These are phyloP conservation scores for Cybosia mesomella DNA, from an alignment of 2,888 invertebrate species.

Conservation along the genomic window DNA sequence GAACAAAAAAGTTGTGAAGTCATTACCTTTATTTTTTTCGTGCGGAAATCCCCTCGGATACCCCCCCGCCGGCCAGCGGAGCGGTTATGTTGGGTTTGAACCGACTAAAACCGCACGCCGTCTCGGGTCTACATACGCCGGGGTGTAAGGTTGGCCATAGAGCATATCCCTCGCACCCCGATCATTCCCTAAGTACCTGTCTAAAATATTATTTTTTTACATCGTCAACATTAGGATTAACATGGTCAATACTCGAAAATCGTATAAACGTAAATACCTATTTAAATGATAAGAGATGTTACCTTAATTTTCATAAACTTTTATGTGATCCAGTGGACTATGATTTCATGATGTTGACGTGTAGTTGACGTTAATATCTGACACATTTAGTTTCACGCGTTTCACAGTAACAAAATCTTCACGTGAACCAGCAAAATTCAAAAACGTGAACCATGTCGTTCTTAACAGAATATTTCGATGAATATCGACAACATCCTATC, in stretches of 20 bases:
- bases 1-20: not conserved
- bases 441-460: slow-evolving; percentile 71
- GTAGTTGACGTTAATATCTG: not conserved
- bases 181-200: no score
- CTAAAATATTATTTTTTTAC: not conserved
- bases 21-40: no score
- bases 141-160: no score
- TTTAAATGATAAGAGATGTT: not conserved
- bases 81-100: no score
- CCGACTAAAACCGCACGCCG: no score
- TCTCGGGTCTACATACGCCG: no score
- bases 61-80: no score
- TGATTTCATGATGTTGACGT: not conserved
- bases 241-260: not conserved
- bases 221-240: not conserved
- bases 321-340: not conserved
- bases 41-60: no score
- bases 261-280: not conserved
- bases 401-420: slow-evolving; percentile 6
- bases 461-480: slow-evolving; percentile 83
- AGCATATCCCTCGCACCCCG: no score
- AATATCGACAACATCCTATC: slow-evolving; percentile 77
- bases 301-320: not conserved
- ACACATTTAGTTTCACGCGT: not conserved
- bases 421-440: slow-evolving; percentile 32